phyloP scores from a whole-genome alignment of 1,140 invertebrate genomes.

The Caenorhabditis latens region DNA sequence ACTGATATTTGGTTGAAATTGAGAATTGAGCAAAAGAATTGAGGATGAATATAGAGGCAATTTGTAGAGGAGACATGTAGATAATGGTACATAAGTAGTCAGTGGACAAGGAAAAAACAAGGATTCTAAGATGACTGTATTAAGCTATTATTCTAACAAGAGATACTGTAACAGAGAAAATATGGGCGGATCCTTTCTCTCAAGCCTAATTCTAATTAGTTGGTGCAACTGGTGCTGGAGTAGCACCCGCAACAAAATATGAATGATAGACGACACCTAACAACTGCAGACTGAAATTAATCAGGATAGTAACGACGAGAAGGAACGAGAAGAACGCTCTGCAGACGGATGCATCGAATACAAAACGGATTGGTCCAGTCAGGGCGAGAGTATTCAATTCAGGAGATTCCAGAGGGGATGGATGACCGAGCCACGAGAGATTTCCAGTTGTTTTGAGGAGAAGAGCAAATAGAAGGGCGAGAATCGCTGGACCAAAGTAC shows the following conservation, averaged over 20 bases:
- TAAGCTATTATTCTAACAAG: neutral
- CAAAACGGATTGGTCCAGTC: conserved; percentile 21
- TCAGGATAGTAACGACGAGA: conserved; percentile 28
- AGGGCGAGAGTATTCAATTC: conserved; percentile 16
- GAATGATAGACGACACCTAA: conserved; percentile 58
- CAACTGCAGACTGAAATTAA: conserved; percentile 51
- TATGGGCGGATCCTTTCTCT: no score
- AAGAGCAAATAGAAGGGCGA: conserved; percentile 58
- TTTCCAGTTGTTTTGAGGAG: conserved; percentile 61
- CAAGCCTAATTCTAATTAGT: neutral
- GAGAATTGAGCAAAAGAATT: neutral
- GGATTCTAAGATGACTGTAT: neutral
- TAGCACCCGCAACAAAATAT: conserved; percentile 47
- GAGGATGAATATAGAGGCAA: neutral
- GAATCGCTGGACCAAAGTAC: conserved; percentile 52
- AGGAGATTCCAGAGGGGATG: neutral
- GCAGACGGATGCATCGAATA: conserved; percentile 52
- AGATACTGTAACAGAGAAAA: no score
- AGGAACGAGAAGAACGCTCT: conserved; percentile 57
- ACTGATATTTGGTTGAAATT: neutral
- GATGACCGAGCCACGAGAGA: conserved; percentile 56
- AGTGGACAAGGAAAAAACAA: neutral
- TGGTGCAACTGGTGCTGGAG: neutral
- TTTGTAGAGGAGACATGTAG: neutral
- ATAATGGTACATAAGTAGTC: neutral